Percentiles rank a stretch among this genome's conserved stretches.
Evolutionary conservation across 2,888 invertebrate genomes (phyloP).

Genomic region (Galeruca laticollis): DNA sequence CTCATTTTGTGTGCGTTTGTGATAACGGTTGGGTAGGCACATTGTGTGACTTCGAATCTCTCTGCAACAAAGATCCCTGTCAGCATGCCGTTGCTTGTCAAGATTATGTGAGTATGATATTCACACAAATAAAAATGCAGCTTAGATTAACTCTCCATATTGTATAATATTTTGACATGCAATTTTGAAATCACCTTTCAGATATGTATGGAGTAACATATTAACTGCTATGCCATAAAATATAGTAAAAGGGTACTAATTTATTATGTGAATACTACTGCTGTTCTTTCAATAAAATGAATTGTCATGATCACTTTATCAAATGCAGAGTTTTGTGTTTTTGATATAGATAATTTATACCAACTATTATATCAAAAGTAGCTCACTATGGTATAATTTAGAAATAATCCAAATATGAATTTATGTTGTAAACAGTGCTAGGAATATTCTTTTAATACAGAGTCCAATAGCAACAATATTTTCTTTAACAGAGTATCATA

Average conservation of each 20-base stretch:
- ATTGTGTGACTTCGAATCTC: slow-evolving; percentile 61
- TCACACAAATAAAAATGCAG: background rate
- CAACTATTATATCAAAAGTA: too few species aligned
- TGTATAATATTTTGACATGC: background rate
- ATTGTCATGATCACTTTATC: too few species aligned
- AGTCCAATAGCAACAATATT: too few species aligned
- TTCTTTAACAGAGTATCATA: too few species aligned
- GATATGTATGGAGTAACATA: background rate
- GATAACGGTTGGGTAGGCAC: slow-evolving; percentile 66
- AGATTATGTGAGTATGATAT: slow-evolving; percentile 38
- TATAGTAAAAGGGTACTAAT: background rate
- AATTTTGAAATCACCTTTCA: too few species aligned
- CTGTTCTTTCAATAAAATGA: too few species aligned
- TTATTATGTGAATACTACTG: background rate
- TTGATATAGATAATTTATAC: too few species aligned
- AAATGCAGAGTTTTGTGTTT: too few species aligned
- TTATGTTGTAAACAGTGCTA: too few species aligned
- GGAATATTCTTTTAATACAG: too few species aligned
- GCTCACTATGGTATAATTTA: too few species aligned
- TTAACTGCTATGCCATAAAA: background rate
- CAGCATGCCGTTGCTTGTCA: slow-evolving; percentile 72
- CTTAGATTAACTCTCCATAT: background rate
- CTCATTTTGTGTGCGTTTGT: slow-evolving; percentile 58
- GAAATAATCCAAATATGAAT: too few species aligned
- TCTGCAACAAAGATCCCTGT: slow-evolving; percentile 73